phyloP scores from a whole-genome alignment of 2,888 invertebrate species.

The Prenolepis imparis region DNA sequence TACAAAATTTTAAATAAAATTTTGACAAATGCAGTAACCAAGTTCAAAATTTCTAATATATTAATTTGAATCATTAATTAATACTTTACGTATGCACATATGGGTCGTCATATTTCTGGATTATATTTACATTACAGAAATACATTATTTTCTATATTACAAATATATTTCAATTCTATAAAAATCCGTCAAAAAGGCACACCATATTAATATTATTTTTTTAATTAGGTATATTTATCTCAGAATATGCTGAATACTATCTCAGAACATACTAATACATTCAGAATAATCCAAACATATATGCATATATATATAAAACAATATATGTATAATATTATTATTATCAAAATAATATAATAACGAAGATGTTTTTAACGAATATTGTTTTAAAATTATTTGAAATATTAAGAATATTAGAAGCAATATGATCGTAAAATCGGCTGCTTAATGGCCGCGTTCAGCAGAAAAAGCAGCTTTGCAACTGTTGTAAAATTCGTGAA shows the following conservation, averaged over 20 bases:
- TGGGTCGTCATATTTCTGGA: not conserved
- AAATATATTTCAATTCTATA: conserved; percentile 20
- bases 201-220: not conserved
- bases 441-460: too few species aligned
- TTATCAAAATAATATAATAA: conserved; percentile 3
- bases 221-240: not conserved
- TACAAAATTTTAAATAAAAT: not conserved
- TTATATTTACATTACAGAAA: conserved; percentile 11
- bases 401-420: not conserved
- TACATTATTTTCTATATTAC: conserved; percentile 20
- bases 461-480: too few species aligned
- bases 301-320: not conserved
- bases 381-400: conserved; percentile 4
- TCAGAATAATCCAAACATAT: conserved; percentile 13
- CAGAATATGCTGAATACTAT: not conserved
- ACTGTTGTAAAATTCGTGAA: too few species aligned
- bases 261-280: conserved; percentile 7
- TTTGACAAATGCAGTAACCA: not conserved
- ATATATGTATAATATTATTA: conserved; percentile 19
- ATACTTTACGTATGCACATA: conserved; percentile 10
- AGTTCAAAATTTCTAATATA: not conserved
- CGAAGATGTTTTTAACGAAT: not conserved
- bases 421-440: not conserved
- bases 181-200: conserved; percentile 38
- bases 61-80: not conserved